A percentile compares a stretch with the other conserved stretches of the same genome.
Evolutionary conservation across 2,797 vertebrate species (phyloP).

Genomic region (Chromobotia macracanthus): DNA sequence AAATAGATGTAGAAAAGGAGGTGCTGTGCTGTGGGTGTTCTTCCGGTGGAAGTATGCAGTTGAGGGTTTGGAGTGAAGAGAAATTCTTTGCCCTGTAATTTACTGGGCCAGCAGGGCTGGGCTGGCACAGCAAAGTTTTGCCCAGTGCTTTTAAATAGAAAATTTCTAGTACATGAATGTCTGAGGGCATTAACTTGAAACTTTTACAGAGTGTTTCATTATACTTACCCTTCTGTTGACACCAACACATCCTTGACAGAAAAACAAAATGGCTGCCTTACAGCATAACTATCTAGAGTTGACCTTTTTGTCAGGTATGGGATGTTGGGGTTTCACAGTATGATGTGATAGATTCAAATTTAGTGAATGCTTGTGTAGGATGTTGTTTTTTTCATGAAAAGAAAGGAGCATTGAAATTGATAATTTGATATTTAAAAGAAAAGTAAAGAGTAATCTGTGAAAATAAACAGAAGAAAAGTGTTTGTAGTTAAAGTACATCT

Average conservation of each 20-base stretch:
- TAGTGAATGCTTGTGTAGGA: neutral
- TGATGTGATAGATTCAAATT: neutral
- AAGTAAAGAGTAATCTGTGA: neutral
- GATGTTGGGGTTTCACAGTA: neutral
- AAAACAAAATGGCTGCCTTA: neutral
- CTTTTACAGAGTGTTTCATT: neutral
- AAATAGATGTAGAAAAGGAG: slow-evolving; percentile 58
- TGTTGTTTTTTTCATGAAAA: neutral
- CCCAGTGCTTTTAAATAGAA: slow-evolving; percentile 36
- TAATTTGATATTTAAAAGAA: neutral
- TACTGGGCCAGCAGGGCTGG: slow-evolving; percentile 54
- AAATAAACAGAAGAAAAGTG: neutral
- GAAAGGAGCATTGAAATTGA: neutral
- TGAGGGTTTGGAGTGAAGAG: slow-evolving; percentile 59
- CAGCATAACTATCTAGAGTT: neutral
- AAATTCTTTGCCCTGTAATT: slow-evolving; percentile 68
- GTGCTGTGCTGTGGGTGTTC: slow-evolving; percentile 57
- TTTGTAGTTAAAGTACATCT: neutral
- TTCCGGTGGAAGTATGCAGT: slow-evolving; percentile 53
- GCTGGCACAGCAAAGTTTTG: slow-evolving; percentile 45
- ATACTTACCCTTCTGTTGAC: neutral
- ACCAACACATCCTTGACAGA: neutral
- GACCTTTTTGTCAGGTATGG: neutral
- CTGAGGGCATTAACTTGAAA: slow-evolving; percentile 11
- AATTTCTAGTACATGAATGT: slow-evolving; percentile 34